Percentiles rank a stretch among this genome's conserved stretches.
phyloP scores from a whole-genome alignment of 2,797 vertebrate species.

The Sciaenops ocellatus region DNA sequence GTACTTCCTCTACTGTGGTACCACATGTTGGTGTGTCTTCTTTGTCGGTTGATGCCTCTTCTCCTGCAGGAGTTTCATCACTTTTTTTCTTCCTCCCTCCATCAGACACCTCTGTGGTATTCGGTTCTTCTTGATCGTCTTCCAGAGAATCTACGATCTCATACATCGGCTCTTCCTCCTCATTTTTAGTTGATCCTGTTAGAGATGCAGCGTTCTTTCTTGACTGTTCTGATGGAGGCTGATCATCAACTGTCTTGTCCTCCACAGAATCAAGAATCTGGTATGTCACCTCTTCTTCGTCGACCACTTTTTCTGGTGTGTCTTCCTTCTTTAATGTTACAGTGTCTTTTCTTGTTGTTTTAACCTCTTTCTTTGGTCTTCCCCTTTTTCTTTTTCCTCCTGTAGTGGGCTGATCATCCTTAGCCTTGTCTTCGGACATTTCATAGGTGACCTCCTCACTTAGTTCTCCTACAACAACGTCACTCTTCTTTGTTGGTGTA shows the following conservation, averaged over 20 bases:
- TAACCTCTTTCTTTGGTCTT: constrained; percentile 47
- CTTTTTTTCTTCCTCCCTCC: not conserved
- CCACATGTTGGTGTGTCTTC: not conserved
- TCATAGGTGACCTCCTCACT: constrained; percentile 6
- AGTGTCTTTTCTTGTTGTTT: not conserved
- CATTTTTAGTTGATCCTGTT: not conserved
- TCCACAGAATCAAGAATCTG: constrained; percentile 69
- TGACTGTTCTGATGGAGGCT: not conserved
- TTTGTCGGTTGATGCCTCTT: not conserved
- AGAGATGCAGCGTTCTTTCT: not conserved
- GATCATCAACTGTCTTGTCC: constrained; percentile 18
- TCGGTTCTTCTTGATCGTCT: constrained; percentile 55
- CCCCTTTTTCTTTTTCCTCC: constrained; percentile 36
- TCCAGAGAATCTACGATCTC: constrained; percentile 72
- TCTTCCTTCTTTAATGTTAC: not conserved
- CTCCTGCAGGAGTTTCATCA: not conserved
- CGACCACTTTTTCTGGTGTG: not conserved
- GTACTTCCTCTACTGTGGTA: not conserved
- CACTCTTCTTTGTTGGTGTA: not conserved
- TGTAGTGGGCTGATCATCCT: not conserved
- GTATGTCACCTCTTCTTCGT: constrained; percentile 30
- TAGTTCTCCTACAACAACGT: not conserved
- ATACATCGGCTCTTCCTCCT: constrained; percentile 58
- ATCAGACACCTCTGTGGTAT: not conserved
- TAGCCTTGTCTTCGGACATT: constrained; percentile 16